Evolutionary conservation across 2,888 invertebrate species (phyloP), one percentile per base, ranked within the genome.

Genomic region (Euclidia mi): DNA sequence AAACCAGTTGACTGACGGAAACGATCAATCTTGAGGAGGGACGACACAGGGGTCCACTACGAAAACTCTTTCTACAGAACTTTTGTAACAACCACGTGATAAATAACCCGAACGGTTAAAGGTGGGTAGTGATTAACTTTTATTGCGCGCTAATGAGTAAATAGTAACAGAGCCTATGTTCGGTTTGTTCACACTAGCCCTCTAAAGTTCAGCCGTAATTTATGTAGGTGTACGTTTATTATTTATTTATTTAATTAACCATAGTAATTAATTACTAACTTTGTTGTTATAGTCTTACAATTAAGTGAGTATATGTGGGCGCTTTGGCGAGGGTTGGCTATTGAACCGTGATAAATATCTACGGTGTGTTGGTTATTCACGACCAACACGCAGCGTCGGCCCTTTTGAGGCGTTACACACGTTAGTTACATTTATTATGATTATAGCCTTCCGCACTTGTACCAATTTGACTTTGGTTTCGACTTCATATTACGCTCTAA

Each of bases 11-110:
- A 82, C 83, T 80, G 78, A 77, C 82, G 78, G 78, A 83, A 81
- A 81, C 83, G 87, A 91, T 92, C 90, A 90, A 92, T 92, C 91
- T 91, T 87, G 70, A 81, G 72, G 82, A 84, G 79, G 87, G 86
- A 84, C 81, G 89, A 89, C 89, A 85, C 88, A 79, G 87, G 89
- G 89, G 88, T 87, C 88, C 87, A 88, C 87, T 87, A 82, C 74
- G 74, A 82, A 76, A 89, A 90, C 90, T 89, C 90, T 90, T 89
- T 87, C 82, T 77, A 79, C 83, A 80, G 83, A 90, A 91, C 84
- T 90, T 90, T 90, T 87, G 85, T 85, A 88, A 87, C 88, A 84
- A 81, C 79, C 81, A 74, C 71, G 85, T 91, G 91, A 92, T 91
- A 89, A 90, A 92, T 91, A 85, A 85, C 82, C 79, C 67, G 65